phyloP scores from a whole-genome alignment of 2,888 invertebrate genomes.

The Hyles lineata region DNA sequence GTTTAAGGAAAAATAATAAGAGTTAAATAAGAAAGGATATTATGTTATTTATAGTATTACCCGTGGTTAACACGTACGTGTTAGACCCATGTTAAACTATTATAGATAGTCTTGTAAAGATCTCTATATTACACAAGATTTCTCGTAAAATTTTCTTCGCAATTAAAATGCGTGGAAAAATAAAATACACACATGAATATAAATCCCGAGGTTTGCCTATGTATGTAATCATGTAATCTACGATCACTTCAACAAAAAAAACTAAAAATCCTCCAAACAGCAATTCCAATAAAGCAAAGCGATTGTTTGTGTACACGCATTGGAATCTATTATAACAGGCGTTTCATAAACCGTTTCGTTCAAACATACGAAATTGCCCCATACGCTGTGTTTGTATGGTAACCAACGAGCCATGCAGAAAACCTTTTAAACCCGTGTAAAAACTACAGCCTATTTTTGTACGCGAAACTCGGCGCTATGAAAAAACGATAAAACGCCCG shows the following conservation, averaged over 20 bases:
- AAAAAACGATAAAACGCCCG: constrained; percentile 22
- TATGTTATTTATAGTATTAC: no score
- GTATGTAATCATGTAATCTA: no score
- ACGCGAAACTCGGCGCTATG: constrained; percentile 22
- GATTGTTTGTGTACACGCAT: not conserved
- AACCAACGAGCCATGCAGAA: constrained; percentile 20
- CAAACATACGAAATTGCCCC: constrained; percentile 23
- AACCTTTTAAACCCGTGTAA: constrained; percentile 23
- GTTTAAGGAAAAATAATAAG: not conserved
- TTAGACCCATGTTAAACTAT: no score
- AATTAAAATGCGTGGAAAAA: no score
- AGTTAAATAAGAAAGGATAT: no score
- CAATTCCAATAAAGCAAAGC: not conserved
- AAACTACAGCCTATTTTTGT: constrained; percentile 20
- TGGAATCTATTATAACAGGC: constrained; percentile 14
- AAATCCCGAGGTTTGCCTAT: no score
- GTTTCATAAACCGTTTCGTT: constrained; percentile 23
- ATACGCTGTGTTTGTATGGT: constrained; percentile 15
- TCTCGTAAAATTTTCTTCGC: no score
- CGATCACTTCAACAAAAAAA: no score
- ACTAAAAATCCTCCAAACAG: not conserved
- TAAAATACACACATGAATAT: no score
- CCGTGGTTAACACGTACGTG: no score
- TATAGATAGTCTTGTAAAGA: no score
- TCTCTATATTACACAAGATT: no score